Conservation (phyloP, 2,113 vertebrate genomes). For the Shinisaurus crocodilurus region DNA sequence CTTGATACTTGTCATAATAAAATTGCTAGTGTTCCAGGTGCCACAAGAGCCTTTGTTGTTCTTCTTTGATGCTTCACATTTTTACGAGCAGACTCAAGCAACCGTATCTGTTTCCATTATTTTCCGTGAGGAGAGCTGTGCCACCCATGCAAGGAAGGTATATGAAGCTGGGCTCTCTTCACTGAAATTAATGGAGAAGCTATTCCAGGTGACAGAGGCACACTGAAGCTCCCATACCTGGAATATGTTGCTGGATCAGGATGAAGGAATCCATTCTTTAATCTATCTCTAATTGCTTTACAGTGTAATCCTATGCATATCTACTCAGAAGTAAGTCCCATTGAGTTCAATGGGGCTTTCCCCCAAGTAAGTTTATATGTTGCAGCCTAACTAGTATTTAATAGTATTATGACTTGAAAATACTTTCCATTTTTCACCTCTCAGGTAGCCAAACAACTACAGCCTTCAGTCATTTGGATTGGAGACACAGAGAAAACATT, state of each 20-base stretch:
- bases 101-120: background rate
- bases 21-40: background rate
- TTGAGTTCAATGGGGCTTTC: too few species aligned
- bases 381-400: background rate
- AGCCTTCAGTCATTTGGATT: conserved; percentile 89
- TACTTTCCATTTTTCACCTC: conserved; percentile 4
- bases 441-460: conserved; percentile 85
- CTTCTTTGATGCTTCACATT: background rate
- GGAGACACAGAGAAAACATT: conserved; percentile 85
- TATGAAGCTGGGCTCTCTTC: background rate
- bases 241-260: background rate
- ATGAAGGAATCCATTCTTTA: background rate
- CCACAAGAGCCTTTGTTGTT: background rate
- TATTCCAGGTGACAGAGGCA: background rate
- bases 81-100: background rate
- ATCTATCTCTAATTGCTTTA: background rate
- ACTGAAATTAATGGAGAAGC: background rate
- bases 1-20: background rate
- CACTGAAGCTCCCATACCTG: background rate
- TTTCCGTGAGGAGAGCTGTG: background rate
- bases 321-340: too few species aligned
- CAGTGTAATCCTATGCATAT: too few species aligned
- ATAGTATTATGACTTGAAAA: conserved; percentile 4
- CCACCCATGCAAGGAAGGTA: background rate
- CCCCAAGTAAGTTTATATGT: too few species aligned